A percentile compares a stretch with the other conserved stretches of the same genome.
These are phyloP conservation scores for Aldabrachelys gigantea DNA, from an alignment of 2,113 vertebrate genomes.

Conservation along the genomic window DNA sequence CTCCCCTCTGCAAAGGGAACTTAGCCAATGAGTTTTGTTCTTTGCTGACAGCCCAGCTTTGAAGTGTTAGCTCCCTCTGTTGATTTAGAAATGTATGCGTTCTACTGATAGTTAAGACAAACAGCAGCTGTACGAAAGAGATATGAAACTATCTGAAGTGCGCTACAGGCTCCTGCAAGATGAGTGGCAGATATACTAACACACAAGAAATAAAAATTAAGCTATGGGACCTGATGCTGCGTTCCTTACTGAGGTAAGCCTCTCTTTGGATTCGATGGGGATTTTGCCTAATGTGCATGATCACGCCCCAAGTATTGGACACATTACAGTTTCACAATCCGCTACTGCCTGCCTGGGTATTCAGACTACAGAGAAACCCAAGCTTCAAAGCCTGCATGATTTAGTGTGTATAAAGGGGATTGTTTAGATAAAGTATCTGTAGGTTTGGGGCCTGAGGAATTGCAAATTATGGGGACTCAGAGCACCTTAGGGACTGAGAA, in stretches of 20 bases:
- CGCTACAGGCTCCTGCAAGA: rapidly evolving
- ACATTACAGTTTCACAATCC: constrained; percentile 1
- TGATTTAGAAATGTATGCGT: constrained; percentile 20
- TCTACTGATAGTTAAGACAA: background rate
- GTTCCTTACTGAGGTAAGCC: background rate
- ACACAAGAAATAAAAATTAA: background rate
- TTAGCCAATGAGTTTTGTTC: constrained; percentile 41
- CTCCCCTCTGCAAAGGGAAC: background rate
- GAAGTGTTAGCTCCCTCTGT: constrained; percentile 71
- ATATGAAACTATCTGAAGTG: background rate
- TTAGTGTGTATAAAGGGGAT: background rate
- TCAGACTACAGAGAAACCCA: background rate
- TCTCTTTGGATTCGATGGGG: background rate
- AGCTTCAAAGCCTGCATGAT: background rate
- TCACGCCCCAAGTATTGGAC: background rate
- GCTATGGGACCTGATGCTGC: background rate
- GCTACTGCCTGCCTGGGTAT: background rate
- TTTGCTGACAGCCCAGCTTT: background rate
- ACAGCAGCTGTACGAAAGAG: background rate
- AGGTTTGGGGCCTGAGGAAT: background rate
- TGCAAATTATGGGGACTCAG: background rate
- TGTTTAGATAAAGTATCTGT: background rate
- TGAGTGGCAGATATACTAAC: background rate
- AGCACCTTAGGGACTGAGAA: background rate
- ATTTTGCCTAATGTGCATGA: background rate